phyloP scores from a whole-genome alignment of 2,888 invertebrate genomes.

The Agriopis leucophaearia region DNA sequence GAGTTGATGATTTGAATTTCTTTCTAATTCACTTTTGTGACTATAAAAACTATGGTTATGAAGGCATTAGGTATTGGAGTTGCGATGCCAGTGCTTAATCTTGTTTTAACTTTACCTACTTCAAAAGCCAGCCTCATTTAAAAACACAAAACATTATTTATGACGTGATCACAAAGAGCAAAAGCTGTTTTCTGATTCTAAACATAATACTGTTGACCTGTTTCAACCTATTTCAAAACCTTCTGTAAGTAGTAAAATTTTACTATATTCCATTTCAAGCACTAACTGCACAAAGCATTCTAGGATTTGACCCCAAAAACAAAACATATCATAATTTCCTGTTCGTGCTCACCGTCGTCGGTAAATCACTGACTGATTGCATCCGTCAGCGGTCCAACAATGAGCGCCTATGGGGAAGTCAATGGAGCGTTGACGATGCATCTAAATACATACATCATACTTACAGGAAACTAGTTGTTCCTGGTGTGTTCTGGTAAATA shows the following conservation, averaged over 20 bases:
- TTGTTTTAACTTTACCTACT: background rate
- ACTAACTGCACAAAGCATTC: slow-evolving; percentile 2
- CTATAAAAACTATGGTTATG: background rate
- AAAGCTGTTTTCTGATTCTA: no score
- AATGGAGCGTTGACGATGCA: slow-evolving; percentile 28
- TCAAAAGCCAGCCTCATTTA: background rate
- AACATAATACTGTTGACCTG: no score
- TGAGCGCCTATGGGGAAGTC: slow-evolving; percentile 27
- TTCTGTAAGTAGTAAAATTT: background rate
- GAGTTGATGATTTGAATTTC: background rate
- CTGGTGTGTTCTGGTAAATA: background rate
- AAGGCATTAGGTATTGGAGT: no score
- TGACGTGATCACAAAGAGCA: no score
- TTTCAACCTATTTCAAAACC: no score
- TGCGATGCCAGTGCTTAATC: no score
- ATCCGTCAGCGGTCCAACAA: slow-evolving; percentile 42
- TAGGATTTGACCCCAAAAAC: slow-evolving; percentile 28
- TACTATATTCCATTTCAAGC: background rate
- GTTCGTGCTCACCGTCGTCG: slow-evolving; percentile 20
- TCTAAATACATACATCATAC: background rate
- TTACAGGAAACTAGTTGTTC: slow-evolving; percentile 6
- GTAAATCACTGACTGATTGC: slow-evolving; percentile 46
- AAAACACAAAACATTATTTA: no score
- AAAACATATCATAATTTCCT: slow-evolving; percentile 36
- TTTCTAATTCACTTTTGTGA: no score